A percentile compares a stretch with the other conserved stretches of the same genome.
Conservation (phyloP, 2,888 invertebrate genomes). For the Oithona nana region DNA sequence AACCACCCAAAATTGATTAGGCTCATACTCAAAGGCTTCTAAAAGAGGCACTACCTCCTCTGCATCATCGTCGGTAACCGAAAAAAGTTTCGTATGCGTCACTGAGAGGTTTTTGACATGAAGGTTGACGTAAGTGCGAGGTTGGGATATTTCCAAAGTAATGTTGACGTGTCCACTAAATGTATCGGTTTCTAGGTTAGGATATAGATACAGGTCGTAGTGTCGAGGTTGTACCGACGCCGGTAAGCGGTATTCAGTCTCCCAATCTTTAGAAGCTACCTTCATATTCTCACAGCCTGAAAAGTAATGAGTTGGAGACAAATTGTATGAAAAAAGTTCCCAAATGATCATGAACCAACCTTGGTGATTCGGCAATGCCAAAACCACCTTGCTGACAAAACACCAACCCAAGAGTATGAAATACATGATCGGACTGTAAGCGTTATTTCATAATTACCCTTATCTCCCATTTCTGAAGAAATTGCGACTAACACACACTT, state of each 20-base stretch:
- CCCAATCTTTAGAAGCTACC: too few species aligned
- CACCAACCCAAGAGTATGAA: too few species aligned
- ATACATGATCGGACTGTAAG: too few species aligned
- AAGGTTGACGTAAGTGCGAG: constrained; percentile 31
- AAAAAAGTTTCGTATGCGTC: not conserved
- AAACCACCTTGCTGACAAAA: too few species aligned
- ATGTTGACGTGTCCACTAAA: constrained; percentile 37
- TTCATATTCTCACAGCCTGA: not conserved
- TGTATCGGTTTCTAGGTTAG: constrained; percentile 38
- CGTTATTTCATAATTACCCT: too few species aligned
- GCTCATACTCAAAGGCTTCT: constrained; percentile 26
- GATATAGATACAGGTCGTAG: constrained; percentile 47
- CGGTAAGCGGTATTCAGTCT: constrained; percentile 37
- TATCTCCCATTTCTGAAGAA: too few species aligned
- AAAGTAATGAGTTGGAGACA: too few species aligned
- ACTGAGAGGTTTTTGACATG: constrained; percentile 35
- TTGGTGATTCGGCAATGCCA: too few species aligned
- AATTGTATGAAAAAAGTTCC: too few species aligned
- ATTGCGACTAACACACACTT: too few species aligned
- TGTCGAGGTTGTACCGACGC: constrained; percentile 38
- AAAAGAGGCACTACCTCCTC: constrained; percentile 21
- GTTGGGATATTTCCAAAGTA: constrained; percentile 23
- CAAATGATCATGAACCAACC: too few species aligned
- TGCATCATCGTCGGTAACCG: not conserved
- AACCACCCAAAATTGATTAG: constrained; percentile 32